A percentile compares a stretch with the other conserved stretches of the same genome.
phyloP scores from a whole-genome alignment of 2,888 invertebrate genomes.

The Agrotis segetum region DNA sequence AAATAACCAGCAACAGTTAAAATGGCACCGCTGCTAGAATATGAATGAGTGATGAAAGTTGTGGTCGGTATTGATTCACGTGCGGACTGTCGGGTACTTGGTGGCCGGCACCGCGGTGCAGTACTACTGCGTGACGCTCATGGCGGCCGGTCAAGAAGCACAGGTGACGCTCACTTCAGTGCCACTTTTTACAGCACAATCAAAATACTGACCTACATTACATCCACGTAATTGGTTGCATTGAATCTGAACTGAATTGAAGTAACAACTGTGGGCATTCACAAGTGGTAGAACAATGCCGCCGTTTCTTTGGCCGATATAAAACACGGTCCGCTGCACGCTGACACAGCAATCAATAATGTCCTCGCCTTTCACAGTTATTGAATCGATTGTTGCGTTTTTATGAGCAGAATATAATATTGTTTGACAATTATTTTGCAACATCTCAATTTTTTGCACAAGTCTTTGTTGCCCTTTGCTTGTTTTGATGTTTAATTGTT shows the following conservation, averaged over 20 bases:
- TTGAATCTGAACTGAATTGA: slow-evolving; percentile 47
- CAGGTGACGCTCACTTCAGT: slow-evolving; percentile 1
- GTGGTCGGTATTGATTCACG: slow-evolving; percentile 36
- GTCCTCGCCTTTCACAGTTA: slow-evolving; percentile 56
- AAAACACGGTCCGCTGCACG: slow-evolving; percentile 38
- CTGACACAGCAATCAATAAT: slow-evolving; percentile 55
- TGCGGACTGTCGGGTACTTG: not conserved
- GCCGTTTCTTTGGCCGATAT: slow-evolving; percentile 30
- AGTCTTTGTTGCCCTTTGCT: not conserved
- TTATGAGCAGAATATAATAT: slow-evolving; percentile 20
- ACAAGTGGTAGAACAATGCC: slow-evolving; percentile 31
- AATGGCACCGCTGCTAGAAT: slow-evolving; percentile 28
- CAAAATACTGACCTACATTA: slow-evolving; percentile 58
- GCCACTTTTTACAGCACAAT: slow-evolving; percentile 24
- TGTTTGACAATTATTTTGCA: slow-evolving; percentile 25
- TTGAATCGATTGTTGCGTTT: slow-evolving; percentile 37
- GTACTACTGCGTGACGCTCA: slow-evolving; percentile 19
- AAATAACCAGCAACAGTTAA: slow-evolving; percentile 18
- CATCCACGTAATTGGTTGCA: slow-evolving; percentile 37
- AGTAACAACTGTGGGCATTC: slow-evolving; percentile 21
- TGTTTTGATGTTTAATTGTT: not conserved
- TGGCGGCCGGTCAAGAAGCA: slow-evolving; percentile 5
- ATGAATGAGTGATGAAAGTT: slow-evolving; percentile 45
- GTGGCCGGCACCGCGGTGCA: not conserved
- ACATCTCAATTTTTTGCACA: slow-evolving; percentile 15